Conservation (phyloP, 2,113 vertebrate species). For the Phalacrocorax pelagicus region DNA sequence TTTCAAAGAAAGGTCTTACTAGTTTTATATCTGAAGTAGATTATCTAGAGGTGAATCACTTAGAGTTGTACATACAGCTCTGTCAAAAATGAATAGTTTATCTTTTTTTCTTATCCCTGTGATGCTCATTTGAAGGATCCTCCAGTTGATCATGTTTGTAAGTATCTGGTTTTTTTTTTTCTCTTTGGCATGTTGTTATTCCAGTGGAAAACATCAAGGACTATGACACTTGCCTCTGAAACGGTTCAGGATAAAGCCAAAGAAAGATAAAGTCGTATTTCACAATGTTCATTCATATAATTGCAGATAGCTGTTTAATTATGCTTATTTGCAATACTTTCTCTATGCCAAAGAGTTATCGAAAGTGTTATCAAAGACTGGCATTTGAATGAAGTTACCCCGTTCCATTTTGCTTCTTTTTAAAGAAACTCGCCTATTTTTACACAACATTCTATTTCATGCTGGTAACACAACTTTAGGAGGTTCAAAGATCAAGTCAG, state of each 20-base stretch:
- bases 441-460: background rate
- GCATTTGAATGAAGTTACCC: background rate
- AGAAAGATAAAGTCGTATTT: background rate
- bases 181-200: background rate
- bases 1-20: slow-evolving; percentile 38
- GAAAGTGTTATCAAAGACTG: background rate
- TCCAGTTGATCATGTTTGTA: background rate
- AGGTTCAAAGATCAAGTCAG: background rate
- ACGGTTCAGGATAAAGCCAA: background rate
- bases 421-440: background rate
- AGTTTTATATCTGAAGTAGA: slow-evolving; percentile 31
- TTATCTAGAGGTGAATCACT: slow-evolving; percentile 31
- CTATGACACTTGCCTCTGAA: background rate
- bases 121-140: background rate
- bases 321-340: background rate
- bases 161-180: background rate
- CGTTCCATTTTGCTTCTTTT: background rate
- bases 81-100: slow-evolving; percentile 10
- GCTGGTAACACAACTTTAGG: background rate
- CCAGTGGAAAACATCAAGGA: background rate
- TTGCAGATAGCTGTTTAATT: background rate
- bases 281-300: background rate
- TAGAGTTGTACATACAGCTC: background rate
- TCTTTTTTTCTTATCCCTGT: background rate
- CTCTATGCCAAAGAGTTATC: background rate